Evolutionary conservation across 2,888 invertebrate genomes (phyloP).

Genomic region (Campoplex capitator): DNA sequence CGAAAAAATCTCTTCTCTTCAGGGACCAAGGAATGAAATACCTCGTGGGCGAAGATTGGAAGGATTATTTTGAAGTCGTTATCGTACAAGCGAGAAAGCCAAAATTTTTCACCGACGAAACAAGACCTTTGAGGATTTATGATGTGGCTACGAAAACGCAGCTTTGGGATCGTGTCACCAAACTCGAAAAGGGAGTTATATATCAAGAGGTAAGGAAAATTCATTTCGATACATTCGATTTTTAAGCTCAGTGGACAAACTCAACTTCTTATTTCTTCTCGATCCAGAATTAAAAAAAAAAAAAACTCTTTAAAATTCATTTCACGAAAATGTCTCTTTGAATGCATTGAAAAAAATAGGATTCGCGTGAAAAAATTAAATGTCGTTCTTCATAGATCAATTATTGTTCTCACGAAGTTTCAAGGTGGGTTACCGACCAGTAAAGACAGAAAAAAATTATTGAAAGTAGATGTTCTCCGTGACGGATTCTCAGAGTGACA

Average conservation of each 20-base stretch:
- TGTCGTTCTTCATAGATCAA: no score
- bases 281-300: background rate
- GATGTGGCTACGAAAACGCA: constrained; percentile 93
- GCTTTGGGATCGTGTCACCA: constrained; percentile 96
- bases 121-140: constrained; percentile 95
- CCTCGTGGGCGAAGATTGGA: constrained; percentile 95
- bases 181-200: constrained; percentile 94
- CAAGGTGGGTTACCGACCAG: no score
- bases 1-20: constrained; percentile 61
- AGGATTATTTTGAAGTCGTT: constrained; percentile 95
- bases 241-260: no score
- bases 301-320: no score
- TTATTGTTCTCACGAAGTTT: no score
- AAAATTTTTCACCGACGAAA: constrained; percentile 96
- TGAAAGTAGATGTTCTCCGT: no score
- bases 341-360: no score
- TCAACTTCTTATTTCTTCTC: background rate
- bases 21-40: constrained; percentile 97
- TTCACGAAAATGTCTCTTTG: no score
- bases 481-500: no score
- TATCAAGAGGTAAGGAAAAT: constrained; percentile 92
- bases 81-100: constrained; percentile 98
- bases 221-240: no score
- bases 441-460: no score
- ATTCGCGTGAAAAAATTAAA: no score